Evolutionary conservation across 2,797 vertebrate genomes (phyloP).

Genomic region (Macropus fuliginosus): DNA sequence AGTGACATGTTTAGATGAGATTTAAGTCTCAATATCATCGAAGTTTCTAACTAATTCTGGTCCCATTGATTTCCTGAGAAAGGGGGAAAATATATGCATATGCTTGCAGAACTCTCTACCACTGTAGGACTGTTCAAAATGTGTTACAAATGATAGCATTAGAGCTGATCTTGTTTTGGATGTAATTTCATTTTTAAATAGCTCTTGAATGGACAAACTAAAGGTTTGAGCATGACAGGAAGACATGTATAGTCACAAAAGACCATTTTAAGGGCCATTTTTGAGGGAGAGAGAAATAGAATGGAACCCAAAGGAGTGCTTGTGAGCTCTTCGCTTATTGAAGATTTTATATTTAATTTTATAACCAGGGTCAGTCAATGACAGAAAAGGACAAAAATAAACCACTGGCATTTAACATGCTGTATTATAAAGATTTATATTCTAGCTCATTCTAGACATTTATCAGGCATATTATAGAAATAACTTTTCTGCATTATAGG

Average conservation of each 20-base stretch:
- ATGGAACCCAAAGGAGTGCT: neutral
- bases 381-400: slow-evolving; percentile 26
- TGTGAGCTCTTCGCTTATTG: neutral
- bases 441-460: neutral
- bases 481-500: neutral
- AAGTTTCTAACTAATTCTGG: neutral
- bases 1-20: neutral
- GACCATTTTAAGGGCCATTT: neutral
- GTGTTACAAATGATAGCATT: slow-evolving; percentile 52
- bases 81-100: neutral
- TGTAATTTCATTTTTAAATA: slow-evolving; percentile 38
- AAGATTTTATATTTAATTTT: slow-evolving; percentile 8
- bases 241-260: neutral
- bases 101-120: neutral
- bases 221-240: slow-evolving; percentile 31
- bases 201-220: neutral
- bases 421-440: neutral
- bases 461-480: slow-evolving; percentile 14
- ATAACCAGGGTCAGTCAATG: neutral
- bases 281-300: neutral
- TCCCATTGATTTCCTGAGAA: neutral
- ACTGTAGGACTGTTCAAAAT: slow-evolving; percentile 32
- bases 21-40: neutral
- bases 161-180: slow-evolving; percentile 20
- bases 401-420: neutral